Base-by-base conservation (phyloP, 2,797 vertebrate genomes). In the Sebastes umbrosus region DNA sequence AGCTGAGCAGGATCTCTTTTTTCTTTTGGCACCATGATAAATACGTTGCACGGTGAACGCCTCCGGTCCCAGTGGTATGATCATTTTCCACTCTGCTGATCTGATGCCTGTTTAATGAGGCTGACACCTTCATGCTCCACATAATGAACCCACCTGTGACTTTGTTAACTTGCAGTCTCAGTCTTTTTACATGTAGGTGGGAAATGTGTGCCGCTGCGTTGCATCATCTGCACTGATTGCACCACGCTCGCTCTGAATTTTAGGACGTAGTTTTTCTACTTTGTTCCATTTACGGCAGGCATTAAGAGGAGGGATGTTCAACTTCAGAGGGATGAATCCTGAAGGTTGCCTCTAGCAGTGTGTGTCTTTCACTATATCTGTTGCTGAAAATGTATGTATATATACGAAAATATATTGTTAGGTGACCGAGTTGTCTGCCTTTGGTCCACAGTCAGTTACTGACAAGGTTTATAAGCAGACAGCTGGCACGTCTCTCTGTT, bases 61-160 rank as follows among this genome's bases (percentile, higher is more conserved):
- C 68, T 52, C 18, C 57, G 22, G 82, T 90, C 92, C 86, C 88
- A 62, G 65, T n/a, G 89, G 89, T 67, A 55, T 50, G 69, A 85
- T 90, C 65, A 74, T 93, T 90, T 91, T 90, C 87, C 75, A 79
- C 74, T 83, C 62, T 69, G 60, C 84, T 83, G 85, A 87, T 86
- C 83, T 66, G 85, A 81, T 84, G 85, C 66, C 8, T 69, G 88
- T 76, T 87, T 88, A 92, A 93, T 92, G 92, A 85, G 84, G 82
- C 87, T 66, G 74, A 88, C 90, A 89, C 88, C 84, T 90, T 89
- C 85, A 85, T 46, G 39, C 83, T 83, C 81, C 82, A 84, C 83
- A 73, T 93, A 83, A 93, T 92, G 84, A 92, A 87, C 80, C 85
- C 92, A 93, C 88, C 92, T 92, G 93, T 93, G 92, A 90, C 91